Evolutionary conservation across 1,140 invertebrate species (phyloP), one percentile per base, ranked within the genome.

Genomic region (Dreissena polymorpha): DNA sequence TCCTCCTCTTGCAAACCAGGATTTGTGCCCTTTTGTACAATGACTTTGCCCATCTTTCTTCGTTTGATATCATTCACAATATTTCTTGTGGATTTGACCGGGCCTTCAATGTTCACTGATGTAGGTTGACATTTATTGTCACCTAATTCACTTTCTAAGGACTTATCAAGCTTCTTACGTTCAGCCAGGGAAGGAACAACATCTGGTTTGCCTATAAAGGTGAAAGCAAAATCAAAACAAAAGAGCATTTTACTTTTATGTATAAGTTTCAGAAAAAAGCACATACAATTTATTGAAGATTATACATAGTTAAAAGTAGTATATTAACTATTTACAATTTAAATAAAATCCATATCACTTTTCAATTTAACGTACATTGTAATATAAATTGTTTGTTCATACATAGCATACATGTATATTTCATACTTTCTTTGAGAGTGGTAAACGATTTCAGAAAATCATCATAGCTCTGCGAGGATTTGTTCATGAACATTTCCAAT

Each of bases 401-500:
- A 39, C 39, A 39, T 39, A 39, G 2, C 8, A 39, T 5, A 39
- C 8, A 39, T n/a, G n/a, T n/a, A n/a, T n/a, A n/a, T n/a, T 39
- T 39, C 51, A 55, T 65, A 81, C 78, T 60, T 73, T 72, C 13
- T 53, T 72, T 81, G 1, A 81, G 70, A 60, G 39, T 71, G 3
- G 70, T 63, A 39, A 81, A 81, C 12, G 50, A n/a, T n/a, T 73
- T 73, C 23, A 81, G 29, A 72, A 81, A 81, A 23, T 73, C 78
- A 53, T 81, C 78, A 29, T 81, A 81, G 23, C 69, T 72, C 39
- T 81, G 69, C 21, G 49, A 60, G 18, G 69, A n/a, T 39, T 73
- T 81, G 29, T 21, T 63, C 78, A 81, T 73, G n/a, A 81, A 23
- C 27, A 63, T 73, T 69, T 81, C 70, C 7, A 81, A 49, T 10